Evolutionary conservation across 2,797 vertebrate species (phyloP), one percentile per base, ranked within the genome.

Genomic region (Echeneis naucrates): DNA sequence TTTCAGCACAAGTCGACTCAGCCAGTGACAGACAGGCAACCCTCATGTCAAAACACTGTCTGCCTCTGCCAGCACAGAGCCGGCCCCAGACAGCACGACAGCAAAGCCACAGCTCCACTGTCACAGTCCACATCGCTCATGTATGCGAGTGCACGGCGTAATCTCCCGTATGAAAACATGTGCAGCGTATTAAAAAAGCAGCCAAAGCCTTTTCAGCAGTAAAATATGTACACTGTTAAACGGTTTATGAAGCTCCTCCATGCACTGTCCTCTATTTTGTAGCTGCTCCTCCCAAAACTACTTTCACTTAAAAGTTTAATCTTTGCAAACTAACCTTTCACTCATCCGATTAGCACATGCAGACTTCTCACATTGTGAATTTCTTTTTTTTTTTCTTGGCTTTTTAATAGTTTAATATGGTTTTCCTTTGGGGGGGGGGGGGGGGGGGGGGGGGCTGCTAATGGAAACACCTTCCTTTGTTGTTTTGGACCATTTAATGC

Each of bases 21-120:
- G 71, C 72, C 82, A 89, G 83, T 87, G 89, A 92, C 87, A 93
- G 89, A 91, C 84, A 73, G 70, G 80, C 89, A n/a, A 83, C 53
- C 84, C 78, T 88, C 80, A 38, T 91, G 90, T 92, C 86, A 91
- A 90, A 92, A 91, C 89, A 90, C 72, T 26, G 84, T 84, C 85
- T 77, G 74, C 83, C 59, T 73, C 82, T 84, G 89, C 85, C 86
- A 85, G 77, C 62, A 79, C 72, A 53, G 17, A 69, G 78, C 64
- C 63, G 9, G 64, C 7, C 47, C 32, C 38, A 72, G 70, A 67
- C 65, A 51, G 72, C 62, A 27, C 3, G 60, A 30, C 62, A 71
- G 67, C 44, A n/a, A n/a, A 40, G 60, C 38, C 63, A 13, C 32
- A 0, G 42, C 57, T 69, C 17, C 66, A 47, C 54, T 33, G 62